Percentiles rank a stretch among this genome's conserved stretches.
Conservation (phyloP, 2,888 invertebrate species). For the Amorpha juglandis region DNA sequence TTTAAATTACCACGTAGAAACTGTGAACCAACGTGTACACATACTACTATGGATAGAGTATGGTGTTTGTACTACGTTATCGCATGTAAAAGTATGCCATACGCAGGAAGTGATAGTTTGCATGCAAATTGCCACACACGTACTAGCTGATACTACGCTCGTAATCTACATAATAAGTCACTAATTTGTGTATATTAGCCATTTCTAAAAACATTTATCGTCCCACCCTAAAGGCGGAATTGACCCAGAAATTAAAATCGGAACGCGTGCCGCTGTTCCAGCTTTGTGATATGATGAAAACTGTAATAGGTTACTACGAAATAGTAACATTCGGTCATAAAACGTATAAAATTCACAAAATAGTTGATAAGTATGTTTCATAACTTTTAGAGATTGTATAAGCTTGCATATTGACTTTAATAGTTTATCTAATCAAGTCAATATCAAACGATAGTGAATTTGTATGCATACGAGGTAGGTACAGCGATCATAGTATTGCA, state of each 20-base stretch:
- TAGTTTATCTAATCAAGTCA: not conserved
- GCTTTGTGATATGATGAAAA: slow-evolving; percentile 10
- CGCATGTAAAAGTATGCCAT: slow-evolving; percentile 67
- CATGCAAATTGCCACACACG: slow-evolving; percentile 59
- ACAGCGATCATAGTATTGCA: too few relatives aligned
- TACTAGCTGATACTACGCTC: slow-evolving; percentile 40
- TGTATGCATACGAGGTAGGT: too few relatives aligned
- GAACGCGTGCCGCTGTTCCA: not conserved
- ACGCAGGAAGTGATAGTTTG: slow-evolving; percentile 72
- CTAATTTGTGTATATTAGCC: slow-evolving; percentile 28
- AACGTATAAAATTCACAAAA: not conserved
- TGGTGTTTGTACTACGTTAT: slow-evolving; percentile 42
- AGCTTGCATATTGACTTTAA: not conserved
- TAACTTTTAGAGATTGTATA: not conserved
- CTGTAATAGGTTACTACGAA: not conserved
- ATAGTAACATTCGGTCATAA: not conserved
- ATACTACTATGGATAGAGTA: slow-evolving; percentile 5
- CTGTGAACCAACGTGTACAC: not conserved
- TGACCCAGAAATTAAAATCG: slow-evolving; percentile 26
- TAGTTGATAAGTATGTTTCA: not conserved
- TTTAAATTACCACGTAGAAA: not conserved
- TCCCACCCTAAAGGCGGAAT: slow-evolving; percentile 25
- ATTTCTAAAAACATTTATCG: slow-evolving; percentile 18
- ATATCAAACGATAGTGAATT: too few relatives aligned
- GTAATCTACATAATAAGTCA: slow-evolving; percentile 40